A percentile compares a stretch with the other conserved stretches of the same genome.
These are phyloP conservation scores for Gerris lacustris DNA, from an alignment of 2,888 invertebrate genomes.

Conservation along the genomic window DNA sequence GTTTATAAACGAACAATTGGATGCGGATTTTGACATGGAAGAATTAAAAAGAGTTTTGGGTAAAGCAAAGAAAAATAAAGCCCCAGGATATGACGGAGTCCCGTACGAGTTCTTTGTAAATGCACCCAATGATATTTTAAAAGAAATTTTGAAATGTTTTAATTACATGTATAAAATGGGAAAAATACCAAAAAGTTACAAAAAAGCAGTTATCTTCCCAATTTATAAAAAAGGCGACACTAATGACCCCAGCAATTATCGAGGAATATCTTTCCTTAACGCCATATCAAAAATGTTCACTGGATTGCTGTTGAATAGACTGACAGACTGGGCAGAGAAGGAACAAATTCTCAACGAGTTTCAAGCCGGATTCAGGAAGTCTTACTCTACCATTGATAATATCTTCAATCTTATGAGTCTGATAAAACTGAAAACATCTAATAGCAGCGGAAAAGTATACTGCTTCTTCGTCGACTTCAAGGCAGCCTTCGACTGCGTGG, in stretches of 20 bases:
- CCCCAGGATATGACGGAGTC: conserved; percentile 7
- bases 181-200: conserved; percentile 10
- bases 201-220: conserved; percentile 18
- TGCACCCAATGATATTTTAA: conserved; percentile 8
- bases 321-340: conserved; percentile 6
- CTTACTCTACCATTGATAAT: conserved; percentile 14
- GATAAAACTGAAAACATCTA: background rate
- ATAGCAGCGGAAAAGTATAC: conserved; percentile 7
- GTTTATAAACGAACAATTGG: conserved; percentile 7
- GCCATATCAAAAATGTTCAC: conserved; percentile 17
- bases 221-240: conserved; percentile 19
- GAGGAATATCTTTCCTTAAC: conserved; percentile 20
- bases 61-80: conserved; percentile 12
- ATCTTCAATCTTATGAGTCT: conserved; percentile 13
- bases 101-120: background rate
- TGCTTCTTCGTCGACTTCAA: conserved; percentile 15
- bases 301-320: conserved; percentile 14
- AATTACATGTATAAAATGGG: background rate
- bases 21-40: conserved; percentile 11
- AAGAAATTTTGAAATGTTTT: conserved; percentile 6
- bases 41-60: conserved; percentile 14
- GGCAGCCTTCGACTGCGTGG: conserved; percentile 18
- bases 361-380: conserved; percentile 17
- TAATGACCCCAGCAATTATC: conserved; percentile 16
- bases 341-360: conserved; percentile 12